Conservation (phyloP, 2,888 invertebrate genomes). For the Lysandra coridon region DNA sequence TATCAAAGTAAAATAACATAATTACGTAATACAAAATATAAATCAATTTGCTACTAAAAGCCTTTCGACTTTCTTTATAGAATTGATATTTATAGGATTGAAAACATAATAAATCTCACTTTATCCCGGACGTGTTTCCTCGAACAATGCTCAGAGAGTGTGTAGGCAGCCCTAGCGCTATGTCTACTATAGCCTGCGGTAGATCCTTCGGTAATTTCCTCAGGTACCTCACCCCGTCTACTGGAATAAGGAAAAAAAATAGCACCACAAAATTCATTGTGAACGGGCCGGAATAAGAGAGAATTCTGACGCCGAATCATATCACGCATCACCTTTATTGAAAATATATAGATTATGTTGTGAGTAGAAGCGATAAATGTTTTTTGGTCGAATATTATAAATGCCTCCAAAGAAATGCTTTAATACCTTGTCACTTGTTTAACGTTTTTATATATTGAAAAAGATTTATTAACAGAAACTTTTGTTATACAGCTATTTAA, state of each 20-base stretch:
- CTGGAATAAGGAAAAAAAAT: background rate
- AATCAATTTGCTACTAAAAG: constrained; percentile 15
- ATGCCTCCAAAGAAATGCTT: no score
- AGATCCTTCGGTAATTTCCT: constrained; percentile 59
- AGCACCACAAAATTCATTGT: background rate
- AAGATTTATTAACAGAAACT: no score
- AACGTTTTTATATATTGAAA: no score
- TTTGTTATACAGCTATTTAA: no score
- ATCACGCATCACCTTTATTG: constrained; percentile 5
- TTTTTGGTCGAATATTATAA: background rate
- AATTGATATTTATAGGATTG: constrained; percentile 20
- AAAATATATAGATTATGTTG: background rate
- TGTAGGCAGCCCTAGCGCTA: constrained; percentile 63
- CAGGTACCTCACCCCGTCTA: constrained; percentile 47
- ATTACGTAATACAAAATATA: background rate
- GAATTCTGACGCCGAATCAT: constrained; percentile 4
- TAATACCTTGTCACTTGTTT: no score
- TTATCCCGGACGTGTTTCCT: constrained; percentile 67
- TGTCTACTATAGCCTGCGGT: constrained; percentile 66
- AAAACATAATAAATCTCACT: constrained; percentile 48
- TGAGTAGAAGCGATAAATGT: background rate
- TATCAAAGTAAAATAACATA: background rate
- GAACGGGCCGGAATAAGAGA: background rate
- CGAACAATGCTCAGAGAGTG: constrained; percentile 63
- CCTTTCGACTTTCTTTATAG: constrained; percentile 5